Conservation (phyloP, 2,888 invertebrate genomes). For the Dysmachus trigonus region DNA sequence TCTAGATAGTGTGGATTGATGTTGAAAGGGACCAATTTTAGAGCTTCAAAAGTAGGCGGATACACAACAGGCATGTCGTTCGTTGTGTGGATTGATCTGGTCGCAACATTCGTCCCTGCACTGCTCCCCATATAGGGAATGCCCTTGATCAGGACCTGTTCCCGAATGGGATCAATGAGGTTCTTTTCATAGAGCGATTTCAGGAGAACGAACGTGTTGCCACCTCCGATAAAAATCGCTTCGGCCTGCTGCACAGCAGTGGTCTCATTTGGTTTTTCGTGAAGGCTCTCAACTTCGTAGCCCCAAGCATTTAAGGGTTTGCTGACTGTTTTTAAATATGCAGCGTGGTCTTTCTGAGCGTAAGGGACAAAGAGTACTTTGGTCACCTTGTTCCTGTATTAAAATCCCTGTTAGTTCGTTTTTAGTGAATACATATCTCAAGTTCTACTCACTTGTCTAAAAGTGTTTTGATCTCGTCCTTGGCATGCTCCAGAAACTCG, state of each 20-base stretch:
- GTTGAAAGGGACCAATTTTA: slow-evolving; percentile 80
- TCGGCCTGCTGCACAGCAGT: slow-evolving; percentile 70
- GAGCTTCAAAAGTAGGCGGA: slow-evolving; percentile 75
- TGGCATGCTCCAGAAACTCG: slow-evolving; percentile 73
- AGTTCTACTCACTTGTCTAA: slow-evolving; percentile 69
- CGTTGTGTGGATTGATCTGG: slow-evolving; percentile 80
- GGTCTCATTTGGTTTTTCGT: slow-evolving; percentile 68
- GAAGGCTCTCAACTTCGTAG: slow-evolving; percentile 73
- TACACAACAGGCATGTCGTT: slow-evolving; percentile 90
- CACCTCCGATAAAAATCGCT: slow-evolving; percentile 82
- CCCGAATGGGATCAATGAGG: slow-evolving; percentile 71
- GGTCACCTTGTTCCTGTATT: slow-evolving; percentile 70
- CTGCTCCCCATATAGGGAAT: slow-evolving; percentile 80
- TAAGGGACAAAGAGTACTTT: slow-evolving; percentile 79
- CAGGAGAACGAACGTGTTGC: slow-evolving; percentile 80
- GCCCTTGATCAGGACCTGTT: slow-evolving; percentile 71
- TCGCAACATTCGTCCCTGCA: slow-evolving; percentile 86
- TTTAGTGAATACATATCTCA: not conserved
- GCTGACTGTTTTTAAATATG: slow-evolving; percentile 71
- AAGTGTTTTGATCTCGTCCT: slow-evolving; percentile 70
- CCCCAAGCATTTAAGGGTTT: slow-evolving; percentile 73
- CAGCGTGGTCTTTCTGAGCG: slow-evolving; percentile 73
- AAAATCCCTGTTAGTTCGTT: not conserved
- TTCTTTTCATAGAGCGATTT: slow-evolving; percentile 75
- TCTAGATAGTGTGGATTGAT: slow-evolving; percentile 88